Conservation (phyloP, 2,888 invertebrate species). For the Eilema depressum region DNA sequence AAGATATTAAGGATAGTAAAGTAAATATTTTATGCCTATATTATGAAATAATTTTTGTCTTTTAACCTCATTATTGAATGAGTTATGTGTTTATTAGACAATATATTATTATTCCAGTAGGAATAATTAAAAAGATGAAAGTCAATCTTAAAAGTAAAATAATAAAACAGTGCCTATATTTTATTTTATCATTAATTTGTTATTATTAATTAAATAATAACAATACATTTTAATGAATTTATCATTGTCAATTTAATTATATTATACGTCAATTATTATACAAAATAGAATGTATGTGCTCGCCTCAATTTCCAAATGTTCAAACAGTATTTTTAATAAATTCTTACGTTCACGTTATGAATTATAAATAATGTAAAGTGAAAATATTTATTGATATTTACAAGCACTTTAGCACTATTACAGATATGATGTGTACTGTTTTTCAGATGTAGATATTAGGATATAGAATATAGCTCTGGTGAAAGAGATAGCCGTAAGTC, state of each 20-base stretch:
- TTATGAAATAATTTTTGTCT: neutral
- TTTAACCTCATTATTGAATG: neutral
- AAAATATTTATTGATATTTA: neutral
- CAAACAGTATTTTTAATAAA: neutral
- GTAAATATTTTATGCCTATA: neutral
- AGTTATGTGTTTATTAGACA: neutral
- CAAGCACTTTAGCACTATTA: neutral
- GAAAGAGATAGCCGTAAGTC: neutral
- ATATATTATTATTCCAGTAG: neutral
- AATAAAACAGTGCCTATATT: neutral
- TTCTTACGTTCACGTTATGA: too few species aligned
- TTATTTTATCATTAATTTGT: neutral
- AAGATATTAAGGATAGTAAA: neutral
- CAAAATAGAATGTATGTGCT: neutral
- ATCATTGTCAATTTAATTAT: neutral
- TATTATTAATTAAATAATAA: too few species aligned
- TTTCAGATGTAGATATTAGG: neutral
- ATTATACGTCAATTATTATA: neutral
- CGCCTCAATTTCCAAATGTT: neutral
- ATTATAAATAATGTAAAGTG: neutral
- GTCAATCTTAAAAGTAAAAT: neutral
- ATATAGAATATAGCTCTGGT: neutral
- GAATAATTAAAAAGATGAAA: neutral
- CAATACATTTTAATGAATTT: neutral
- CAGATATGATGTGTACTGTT: neutral